These are phyloP conservation scores for Orientallactaga bullata DNA, from an alignment of 2,113 vertebrate species.

Conservation along the genomic window DNA sequence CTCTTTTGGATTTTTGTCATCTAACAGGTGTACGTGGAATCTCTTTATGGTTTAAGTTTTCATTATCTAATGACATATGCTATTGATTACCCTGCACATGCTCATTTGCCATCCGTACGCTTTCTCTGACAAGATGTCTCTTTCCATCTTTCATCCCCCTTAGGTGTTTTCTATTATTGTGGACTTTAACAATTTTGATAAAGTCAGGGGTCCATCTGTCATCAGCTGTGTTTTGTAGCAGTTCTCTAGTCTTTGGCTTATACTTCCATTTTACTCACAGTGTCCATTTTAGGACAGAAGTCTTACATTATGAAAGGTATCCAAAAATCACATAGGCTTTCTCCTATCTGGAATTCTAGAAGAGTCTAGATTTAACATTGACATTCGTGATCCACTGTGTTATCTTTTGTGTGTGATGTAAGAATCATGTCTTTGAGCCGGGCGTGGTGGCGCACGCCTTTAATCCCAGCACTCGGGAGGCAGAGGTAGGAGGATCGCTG, in stretches of 20 bases:
- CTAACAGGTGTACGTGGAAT: no score
- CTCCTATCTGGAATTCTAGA: neutral
- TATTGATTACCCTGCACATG: fast-evolving
- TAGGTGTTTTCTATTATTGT: neutral
- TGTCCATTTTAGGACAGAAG: neutral
- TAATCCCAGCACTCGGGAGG: no score
- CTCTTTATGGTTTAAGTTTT: neutral
- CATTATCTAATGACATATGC: neutral
- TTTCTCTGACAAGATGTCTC: neutral
- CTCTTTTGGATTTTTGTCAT: no score
- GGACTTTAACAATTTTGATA: neutral
- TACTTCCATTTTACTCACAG: neutral
- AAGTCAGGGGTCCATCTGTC: no score
- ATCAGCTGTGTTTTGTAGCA: fast-evolving
- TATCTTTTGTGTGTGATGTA: neutral
- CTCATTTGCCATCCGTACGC: no score
- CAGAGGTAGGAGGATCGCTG: no score
- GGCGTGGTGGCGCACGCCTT: no score
- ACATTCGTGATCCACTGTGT: neutral
- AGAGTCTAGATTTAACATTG: neutral
- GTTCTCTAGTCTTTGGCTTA: neutral
- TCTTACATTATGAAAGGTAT: neutral
- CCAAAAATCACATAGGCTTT: neutral
- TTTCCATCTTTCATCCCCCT: neutral
- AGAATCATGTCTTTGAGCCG: neutral